Evolutionary conservation across 2,113 vertebrate genomes (phyloP).

Genomic region (Vidua macroura): DNA sequence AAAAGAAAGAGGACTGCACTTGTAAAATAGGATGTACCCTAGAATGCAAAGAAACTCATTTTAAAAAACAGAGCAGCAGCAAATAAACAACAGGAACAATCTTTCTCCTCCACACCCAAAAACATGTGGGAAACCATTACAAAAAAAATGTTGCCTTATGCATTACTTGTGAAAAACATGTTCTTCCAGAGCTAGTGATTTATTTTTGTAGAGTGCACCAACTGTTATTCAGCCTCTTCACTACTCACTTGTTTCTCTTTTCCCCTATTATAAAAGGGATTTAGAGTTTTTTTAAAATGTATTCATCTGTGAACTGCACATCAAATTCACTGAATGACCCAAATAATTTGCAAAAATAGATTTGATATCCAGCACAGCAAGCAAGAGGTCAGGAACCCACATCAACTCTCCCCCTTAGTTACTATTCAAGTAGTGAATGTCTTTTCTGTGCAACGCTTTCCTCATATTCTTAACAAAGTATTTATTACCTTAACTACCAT

Average conservation of each 20-base stretch:
- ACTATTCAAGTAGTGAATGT: neutral
- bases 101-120: neutral
- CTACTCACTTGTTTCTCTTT: constrained; percentile 29
- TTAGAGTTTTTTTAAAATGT: neutral
- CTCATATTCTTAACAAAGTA: neutral
- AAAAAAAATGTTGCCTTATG: constrained; percentile 8
- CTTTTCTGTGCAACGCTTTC: neutral
- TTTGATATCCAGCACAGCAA: neutral
- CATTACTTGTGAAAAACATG: constrained; percentile 54
- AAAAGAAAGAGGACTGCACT: neutral
- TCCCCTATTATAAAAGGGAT: neutral
- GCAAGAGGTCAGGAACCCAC: neutral
- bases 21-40: neutral
- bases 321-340: neutral
- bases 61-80: neutral
- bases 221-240: constrained; percentile 40
- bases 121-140: neutral
- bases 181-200: constrained; percentile 33
- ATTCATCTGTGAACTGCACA: neutral
- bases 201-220: constrained; percentile 16
- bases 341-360: constrained; percentile 25
- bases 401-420: neutral
- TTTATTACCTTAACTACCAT: neutral
- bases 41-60: neutral
- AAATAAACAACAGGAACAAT: neutral